Conservation (phyloP, 2,888 invertebrate genomes). For the Ophion slaviceki region DNA sequence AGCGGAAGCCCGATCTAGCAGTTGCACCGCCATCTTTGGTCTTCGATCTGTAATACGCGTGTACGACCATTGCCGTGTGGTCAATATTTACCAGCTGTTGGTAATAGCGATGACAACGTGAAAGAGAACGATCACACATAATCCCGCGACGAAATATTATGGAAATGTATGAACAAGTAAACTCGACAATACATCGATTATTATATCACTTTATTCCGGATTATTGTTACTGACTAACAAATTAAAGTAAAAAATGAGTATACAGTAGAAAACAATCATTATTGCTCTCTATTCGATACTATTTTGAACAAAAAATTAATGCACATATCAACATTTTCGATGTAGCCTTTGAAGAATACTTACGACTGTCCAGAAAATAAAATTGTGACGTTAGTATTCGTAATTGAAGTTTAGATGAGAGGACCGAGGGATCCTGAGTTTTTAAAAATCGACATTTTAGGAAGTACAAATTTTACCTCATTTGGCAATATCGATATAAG, state of each 20-base stretch:
- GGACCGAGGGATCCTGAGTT: background rate
- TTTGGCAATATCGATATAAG: too few species aligned
- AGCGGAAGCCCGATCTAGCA: background rate
- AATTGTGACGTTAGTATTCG: background rate
- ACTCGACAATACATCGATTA: background rate
- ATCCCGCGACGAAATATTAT: background rate
- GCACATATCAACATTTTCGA: background rate
- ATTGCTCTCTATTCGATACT: background rate
- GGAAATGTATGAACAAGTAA: background rate
- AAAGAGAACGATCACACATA: background rate
- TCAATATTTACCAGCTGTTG: background rate
- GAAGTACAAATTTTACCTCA: background rate
- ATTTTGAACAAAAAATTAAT: background rate
- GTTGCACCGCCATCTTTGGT: conserved; percentile 16
- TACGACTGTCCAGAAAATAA: background rate
- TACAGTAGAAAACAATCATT: background rate
- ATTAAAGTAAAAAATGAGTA: background rate
- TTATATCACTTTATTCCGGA: background rate
- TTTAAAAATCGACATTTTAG: background rate
- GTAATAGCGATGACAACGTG: background rate
- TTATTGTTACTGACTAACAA: background rate
- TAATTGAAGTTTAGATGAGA: background rate
- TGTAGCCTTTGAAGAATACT: background rate
- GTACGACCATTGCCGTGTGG: background rate
- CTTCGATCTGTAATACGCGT: background rate